Evolutionary conservation across 1,140 invertebrate genomes (phyloP).

Genomic region (Pseudomyrmex cubaensis): DNA sequence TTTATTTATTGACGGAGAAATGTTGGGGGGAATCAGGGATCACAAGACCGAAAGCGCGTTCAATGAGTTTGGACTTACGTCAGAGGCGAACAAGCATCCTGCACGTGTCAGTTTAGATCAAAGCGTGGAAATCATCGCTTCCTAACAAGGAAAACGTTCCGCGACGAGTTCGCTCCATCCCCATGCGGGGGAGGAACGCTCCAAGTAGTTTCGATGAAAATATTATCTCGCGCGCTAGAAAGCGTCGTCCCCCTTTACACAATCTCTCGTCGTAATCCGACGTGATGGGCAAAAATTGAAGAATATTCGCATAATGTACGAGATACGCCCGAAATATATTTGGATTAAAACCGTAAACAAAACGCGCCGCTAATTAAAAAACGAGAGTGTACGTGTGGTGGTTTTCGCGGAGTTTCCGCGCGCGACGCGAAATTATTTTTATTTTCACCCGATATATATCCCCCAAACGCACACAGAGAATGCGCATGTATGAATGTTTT

Average conservation of each 20-base stretch:
- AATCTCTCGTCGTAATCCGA: neutral
- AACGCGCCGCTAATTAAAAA: conserved; percentile 21
- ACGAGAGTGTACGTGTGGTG: conserved; percentile 11
- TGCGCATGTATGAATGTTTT: conserved; percentile 13
- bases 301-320: neutral
- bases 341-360: neutral
- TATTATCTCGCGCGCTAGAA: conserved; percentile 41
- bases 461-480: conserved; percentile 29
- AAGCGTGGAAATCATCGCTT: conserved; percentile 40
- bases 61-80: conserved; percentile 25
- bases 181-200: conserved; percentile 7
- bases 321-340: neutral
- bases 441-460: conserved; percentile 22
- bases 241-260: neutral
- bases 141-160: conserved; percentile 40
- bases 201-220: conserved; percentile 18
- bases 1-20: conserved; percentile 66
- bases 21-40: conserved; percentile 47
- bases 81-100: conserved; percentile 31
- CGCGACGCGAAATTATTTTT: conserved; percentile 41
- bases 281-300: neutral
- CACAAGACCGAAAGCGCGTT: conserved; percentile 21
- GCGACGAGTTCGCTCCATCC: neutral
- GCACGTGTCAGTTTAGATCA: conserved; percentile 49
- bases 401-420: no score